Conservation (phyloP, 2,888 invertebrate species). For the Drosophila affinis region DNA sequence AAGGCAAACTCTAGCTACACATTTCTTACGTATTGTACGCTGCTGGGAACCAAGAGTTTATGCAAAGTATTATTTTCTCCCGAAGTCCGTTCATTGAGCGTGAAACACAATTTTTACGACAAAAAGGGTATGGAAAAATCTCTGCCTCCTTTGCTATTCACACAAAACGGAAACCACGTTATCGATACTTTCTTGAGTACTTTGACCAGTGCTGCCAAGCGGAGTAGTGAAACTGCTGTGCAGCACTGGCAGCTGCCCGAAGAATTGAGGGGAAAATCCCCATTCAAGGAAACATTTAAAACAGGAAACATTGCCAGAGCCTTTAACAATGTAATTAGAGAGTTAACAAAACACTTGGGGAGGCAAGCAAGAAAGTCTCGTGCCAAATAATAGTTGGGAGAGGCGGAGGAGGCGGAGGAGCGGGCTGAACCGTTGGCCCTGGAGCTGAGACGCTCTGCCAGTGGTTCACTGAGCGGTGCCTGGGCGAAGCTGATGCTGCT, state of each 20-base stretch:
- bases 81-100: background rate
- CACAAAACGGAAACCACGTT: background rate
- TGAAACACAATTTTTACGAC: slow-evolving; percentile 7
- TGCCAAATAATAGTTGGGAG: no score
- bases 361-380: no score
- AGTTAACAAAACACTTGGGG: no score
- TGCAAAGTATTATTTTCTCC: background rate
- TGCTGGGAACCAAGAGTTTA: background rate
- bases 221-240: background rate
- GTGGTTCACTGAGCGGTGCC: slow-evolving; percentile 65
- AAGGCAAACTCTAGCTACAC: background rate
- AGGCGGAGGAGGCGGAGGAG: slow-evolving; percentile 37
- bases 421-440: slow-evolving; percentile 53
- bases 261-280: background rate
- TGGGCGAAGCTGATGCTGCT: slow-evolving; percentile 58
- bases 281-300: background rate
- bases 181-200: background rate
- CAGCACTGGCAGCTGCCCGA: background rate
- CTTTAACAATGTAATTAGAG: no score
- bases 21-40: slow-evolving; percentile 23
- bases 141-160: slow-evolving; percentile 25
- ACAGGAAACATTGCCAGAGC: no score
- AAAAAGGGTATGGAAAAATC: slow-evolving; percentile 10
- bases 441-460: slow-evolving; percentile 56
- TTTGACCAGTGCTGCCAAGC: background rate